Evolutionary conservation across 2,888 invertebrate genomes (phyloP).

Genomic region (Neoaliturus tenellus): DNA sequence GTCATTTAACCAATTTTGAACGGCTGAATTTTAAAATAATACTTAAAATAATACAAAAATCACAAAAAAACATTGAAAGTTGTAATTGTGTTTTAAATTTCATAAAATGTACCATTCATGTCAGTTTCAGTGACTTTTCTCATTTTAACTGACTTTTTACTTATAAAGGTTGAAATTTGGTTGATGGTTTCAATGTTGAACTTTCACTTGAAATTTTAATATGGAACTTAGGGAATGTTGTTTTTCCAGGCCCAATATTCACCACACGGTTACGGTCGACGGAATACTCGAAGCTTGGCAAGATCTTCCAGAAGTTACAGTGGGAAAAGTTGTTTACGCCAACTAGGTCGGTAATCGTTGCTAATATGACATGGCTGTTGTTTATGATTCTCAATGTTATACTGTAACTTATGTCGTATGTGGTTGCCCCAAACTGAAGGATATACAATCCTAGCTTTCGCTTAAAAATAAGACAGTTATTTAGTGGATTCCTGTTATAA

Average conservation of each 20-base stretch:
- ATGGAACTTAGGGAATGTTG: too few species aligned
- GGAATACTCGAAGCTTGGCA: constrained; percentile 70
- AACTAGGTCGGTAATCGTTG: not conserved
- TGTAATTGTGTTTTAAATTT: too few species aligned
- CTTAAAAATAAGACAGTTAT: not conserved
- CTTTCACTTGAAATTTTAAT: too few species aligned
- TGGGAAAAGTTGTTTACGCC: constrained; percentile 70
- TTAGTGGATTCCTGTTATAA: not conserved
- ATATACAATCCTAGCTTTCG: not conserved
- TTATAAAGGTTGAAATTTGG: too few species aligned
- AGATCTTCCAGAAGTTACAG: constrained; percentile 68
- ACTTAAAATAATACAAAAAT: too few species aligned
- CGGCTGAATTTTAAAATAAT: too few species aligned
- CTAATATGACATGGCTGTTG: not conserved
- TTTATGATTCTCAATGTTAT: not conserved
- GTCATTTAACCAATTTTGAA: too few species aligned
- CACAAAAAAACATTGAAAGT: too few species aligned
- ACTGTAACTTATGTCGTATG: not conserved
- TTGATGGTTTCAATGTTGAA: too few species aligned
- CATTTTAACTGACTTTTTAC: too few species aligned
- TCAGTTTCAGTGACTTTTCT: too few species aligned
- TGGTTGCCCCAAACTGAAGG: not conserved
- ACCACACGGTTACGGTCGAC: constrained; percentile 70
- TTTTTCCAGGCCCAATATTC: constrained; percentile 68
- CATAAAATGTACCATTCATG: too few species aligned